Base-by-base conservation (phyloP, 2,797 vertebrate genomes). In the Tympanoctomys barrerae region DNA sequence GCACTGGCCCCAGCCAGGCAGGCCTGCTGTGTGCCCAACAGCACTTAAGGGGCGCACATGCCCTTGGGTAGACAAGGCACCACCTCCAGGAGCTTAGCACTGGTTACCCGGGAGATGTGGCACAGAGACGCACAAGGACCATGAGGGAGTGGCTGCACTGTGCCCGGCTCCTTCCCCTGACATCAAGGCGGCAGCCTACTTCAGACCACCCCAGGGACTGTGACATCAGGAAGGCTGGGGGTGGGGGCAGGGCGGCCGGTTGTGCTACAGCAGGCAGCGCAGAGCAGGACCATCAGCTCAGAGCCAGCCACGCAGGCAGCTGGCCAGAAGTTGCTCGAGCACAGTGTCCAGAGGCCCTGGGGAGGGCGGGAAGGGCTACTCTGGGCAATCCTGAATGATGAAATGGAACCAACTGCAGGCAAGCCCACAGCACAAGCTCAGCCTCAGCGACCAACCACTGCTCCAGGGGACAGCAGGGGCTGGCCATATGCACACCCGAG, bases 261-360 rank as follows among this genome's bases (percentile, higher is more conserved):
- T 18, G 16, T 57, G 54, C 54, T 18, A 92, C 57, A 31, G 54
- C 11, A 26, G 70, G 22, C 22, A 73, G 7, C 95, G 98, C 68
- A 57, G 33, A 0, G 97, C 98, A 0, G 88, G 96, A 97, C 98
- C 81, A 98, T 36, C 91, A 99, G 96, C 85, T 98, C 98, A 86
- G 91, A 96, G 93, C 98, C 98, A 82, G 96, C 96, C 52, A 54
- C 52, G 98, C 98, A 98, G 96, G 96, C 98, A 99, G 75, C 98
- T 98, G 98, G 98, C 78, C 98, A 98, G 97, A 36, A 99, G 98
- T 97, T 99, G 99, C 96, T 98, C 98, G 97, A 99, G 98, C 95
- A 98, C 97, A 90, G 97, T 98, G 92, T 98, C 98, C 98, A 98
- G 80, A 26, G 7, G 36, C 39, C 26, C 57, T 98, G 33, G 98